Conservation (phyloP, 2,113 vertebrate genomes). For the Cryptomyrus ogoouensis region DNA sequence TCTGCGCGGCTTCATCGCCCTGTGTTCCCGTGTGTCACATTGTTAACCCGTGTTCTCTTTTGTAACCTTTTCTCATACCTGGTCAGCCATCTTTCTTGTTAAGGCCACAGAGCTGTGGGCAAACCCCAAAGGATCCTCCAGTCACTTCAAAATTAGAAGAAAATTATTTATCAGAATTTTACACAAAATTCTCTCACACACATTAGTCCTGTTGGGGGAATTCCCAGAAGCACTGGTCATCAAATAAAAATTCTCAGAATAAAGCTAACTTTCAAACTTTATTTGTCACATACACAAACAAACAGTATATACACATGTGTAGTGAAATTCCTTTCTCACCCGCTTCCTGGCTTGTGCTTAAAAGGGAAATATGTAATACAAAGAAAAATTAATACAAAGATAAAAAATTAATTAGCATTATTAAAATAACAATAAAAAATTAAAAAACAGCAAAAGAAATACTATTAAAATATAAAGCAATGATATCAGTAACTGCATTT, state of each 20-base stretch:
- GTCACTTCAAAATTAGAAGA: not conserved
- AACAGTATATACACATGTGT: not conserved
- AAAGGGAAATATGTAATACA: not conserved
- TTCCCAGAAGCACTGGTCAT: not conserved
- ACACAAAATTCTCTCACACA: not conserved
- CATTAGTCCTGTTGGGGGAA: not conserved
- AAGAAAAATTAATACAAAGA: not conserved
- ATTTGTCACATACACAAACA: not conserved
- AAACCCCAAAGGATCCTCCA: not conserved
- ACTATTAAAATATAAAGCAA: not conserved
- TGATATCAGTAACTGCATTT: not conserved
- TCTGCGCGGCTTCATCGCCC: not conserved
- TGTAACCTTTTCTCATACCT: not conserved
- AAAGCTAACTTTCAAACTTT: not conserved
- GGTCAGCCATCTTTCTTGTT: not conserved
- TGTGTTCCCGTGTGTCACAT: not conserved
- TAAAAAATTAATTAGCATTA: not conserved
- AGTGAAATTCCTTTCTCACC: not conserved
- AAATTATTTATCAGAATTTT: not conserved
- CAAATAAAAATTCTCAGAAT: not conserved
- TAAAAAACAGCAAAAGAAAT: not conserved
- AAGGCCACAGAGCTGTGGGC: not conserved
- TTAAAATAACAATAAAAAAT: not conserved
- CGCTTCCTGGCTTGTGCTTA: not conserved
- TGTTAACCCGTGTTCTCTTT: not conserved